phyloP scores from a whole-genome alignment of 2,797 vertebrate species.

The Hippocampus kuda region DNA sequence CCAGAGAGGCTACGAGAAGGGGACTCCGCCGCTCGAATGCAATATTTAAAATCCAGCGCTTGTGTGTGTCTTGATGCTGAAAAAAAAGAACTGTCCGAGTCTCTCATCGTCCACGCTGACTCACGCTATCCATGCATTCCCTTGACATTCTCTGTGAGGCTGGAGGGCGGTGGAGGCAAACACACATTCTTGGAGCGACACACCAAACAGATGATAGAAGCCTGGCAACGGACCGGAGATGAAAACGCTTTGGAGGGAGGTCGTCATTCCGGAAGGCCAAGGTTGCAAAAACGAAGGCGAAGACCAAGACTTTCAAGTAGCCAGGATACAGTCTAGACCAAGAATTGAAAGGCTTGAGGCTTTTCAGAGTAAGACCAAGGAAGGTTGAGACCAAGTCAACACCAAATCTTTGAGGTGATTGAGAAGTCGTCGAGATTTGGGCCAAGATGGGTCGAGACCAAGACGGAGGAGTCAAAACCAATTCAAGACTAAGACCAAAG shows the following conservation, averaged over 20 bases:
- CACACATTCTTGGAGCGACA: slow-evolving; percentile 26
- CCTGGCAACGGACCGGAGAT: not conserved
- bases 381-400: not conserved
- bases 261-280: not conserved
- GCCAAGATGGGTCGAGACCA: not conserved
- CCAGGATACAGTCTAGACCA: not conserved
- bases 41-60: slow-evolving; percentile 53
- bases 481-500: not conserved
- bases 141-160: slow-evolving; percentile 39
- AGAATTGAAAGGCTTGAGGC: too few species aligned
- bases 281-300: too few species aligned
- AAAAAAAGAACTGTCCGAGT: slow-evolving; percentile 47
- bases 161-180: slow-evolving; percentile 30
- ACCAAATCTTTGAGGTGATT: not conserved
- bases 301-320: not conserved
- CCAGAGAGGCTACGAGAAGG: not conserved
- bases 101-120: slow-evolving; percentile 51
- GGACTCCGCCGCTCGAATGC: slow-evolving; percentile 40
- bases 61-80: slow-evolving; percentile 33
- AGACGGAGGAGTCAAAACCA: not conserved
- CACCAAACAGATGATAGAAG: slow-evolving; percentile 1
- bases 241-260: not conserved
- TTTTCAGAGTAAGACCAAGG: not conserved
- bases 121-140: slow-evolving; percentile 42
- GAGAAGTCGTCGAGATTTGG: too few species aligned